phyloP scores from a whole-genome alignment of 2,113 vertebrate genomes.

The Marmota monax region DNA sequence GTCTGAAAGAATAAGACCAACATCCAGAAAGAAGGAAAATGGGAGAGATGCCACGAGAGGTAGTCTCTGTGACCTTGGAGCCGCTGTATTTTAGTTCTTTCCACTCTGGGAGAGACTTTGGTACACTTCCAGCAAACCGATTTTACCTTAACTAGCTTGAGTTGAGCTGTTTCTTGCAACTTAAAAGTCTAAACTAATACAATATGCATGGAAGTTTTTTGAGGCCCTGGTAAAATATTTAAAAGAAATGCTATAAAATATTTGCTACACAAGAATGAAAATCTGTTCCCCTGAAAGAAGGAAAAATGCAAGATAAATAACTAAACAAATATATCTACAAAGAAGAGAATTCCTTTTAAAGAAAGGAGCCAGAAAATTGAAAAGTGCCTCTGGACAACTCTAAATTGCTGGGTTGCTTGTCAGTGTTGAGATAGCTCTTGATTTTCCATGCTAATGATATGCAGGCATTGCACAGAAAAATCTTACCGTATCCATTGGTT shows the following conservation, averaged over 20 bases:
- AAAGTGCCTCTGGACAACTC: constrained; percentile 27
- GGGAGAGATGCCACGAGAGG: too few species aligned
- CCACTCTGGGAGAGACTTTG: neutral
- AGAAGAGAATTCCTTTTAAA: constrained; percentile 62
- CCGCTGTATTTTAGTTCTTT: neutral
- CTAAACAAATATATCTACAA: constrained; percentile 25
- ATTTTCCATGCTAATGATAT: neutral
- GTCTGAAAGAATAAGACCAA: neutral
- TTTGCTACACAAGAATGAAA: constrained; percentile 20
- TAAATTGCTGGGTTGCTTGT: neutral
- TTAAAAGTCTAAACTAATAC: neutral
- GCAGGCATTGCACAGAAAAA: neutral
- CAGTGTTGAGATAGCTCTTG: neutral
- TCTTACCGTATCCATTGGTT: neutral
- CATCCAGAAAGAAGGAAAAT: neutral
- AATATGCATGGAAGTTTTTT: neutral
- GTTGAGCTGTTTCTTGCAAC: neutral
- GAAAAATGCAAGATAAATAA: constrained; percentile 36
- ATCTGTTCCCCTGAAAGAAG: neutral
- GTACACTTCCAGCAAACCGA: neutral
- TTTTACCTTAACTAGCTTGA: neutral
- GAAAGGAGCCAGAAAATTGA: constrained; percentile 61
- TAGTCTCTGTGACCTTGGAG: neutral
- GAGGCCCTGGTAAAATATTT: constrained; percentile 18
- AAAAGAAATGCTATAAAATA: constrained; percentile 12